A percentile compares a stretch with the other conserved stretches of the same genome.
Conservation (phyloP, 1,140 invertebrate genomes). For the Solenopsis invicta region DNA sequence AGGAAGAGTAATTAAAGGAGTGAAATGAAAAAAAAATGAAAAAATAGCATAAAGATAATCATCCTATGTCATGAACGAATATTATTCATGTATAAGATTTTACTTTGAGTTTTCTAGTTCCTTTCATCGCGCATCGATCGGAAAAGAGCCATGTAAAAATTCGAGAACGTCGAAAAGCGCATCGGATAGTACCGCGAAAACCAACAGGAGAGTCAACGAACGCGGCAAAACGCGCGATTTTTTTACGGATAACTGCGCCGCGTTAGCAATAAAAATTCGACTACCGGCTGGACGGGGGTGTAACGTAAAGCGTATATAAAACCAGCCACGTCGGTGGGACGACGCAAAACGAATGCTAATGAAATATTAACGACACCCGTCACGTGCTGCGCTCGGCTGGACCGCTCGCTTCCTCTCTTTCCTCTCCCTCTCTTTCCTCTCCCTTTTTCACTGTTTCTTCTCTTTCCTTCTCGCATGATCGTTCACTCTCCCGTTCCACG, state of each 20-base stretch:
- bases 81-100: conserved; percentile 25
- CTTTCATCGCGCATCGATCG: neutral
- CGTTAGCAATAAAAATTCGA: conserved; percentile 58
- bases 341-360: conserved; percentile 82
- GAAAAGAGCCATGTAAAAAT: conserved; percentile 43
- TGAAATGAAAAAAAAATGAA: neutral
- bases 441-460: conserved; percentile 18
- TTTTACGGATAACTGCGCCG: conserved; percentile 73
- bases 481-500: conserved; percentile 7
- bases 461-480: conserved; percentile 22
- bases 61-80: neutral
- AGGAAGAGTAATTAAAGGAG: too few species aligned
- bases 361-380: conserved; percentile 84
- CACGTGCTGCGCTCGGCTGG: conserved; percentile 78
- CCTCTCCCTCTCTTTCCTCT: conserved; percentile 4
- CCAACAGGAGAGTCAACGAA: conserved; percentile 45
- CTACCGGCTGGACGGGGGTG: conserved; percentile 26
- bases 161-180: conserved; percentile 45
- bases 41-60: neutral
- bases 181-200: conserved; percentile 48
- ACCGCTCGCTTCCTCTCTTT: conserved; percentile 47
- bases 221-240: conserved; percentile 71
- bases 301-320: conserved; percentile 66
- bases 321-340: conserved; percentile 60
- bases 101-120: neutral